Conservation (phyloP, 2,113 vertebrate species). For the Laterallus jamaicensis region DNA sequence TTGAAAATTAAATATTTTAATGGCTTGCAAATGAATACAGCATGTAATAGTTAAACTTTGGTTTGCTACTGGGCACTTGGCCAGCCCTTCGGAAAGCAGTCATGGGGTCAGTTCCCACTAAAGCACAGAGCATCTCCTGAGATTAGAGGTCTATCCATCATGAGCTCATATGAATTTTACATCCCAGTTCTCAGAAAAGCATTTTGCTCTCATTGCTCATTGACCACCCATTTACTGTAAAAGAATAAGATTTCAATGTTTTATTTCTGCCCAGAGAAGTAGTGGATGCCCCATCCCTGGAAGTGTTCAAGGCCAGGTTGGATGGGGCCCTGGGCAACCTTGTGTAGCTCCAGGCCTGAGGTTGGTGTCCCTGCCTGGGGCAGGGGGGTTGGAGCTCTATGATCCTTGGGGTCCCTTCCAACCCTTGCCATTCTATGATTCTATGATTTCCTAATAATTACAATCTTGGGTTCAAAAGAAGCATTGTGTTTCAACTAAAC, state of each 20-base stretch:
- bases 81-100: neutral
- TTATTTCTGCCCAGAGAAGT: neutral
- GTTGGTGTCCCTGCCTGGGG: too few relatives aligned
- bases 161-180: conserved; percentile 2
- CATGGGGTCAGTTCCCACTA: conserved; percentile 19
- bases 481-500: neutral
- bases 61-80: neutral
- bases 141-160: conserved; percentile 28
- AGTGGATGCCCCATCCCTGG: too few relatives aligned
- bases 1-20: neutral
- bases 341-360: too few relatives aligned
- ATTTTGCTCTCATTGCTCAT: neutral
- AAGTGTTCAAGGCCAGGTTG: too few relatives aligned
- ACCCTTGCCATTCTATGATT: too few relatives aligned
- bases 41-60: neutral
- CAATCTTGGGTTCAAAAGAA: neutral
- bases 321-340: too few relatives aligned
- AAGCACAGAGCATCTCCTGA: conserved; percentile 10
- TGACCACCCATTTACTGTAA: neutral
- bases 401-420: too few relatives aligned
- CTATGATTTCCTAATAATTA: neutral
- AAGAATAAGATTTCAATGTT: conserved; percentile 33
- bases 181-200: neutral
- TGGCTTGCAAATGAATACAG: neutral
- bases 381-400: too few relatives aligned